phyloP scores from a whole-genome alignment of 2,113 vertebrate species.

The Ptilorrhoa leucosticta region DNA sequence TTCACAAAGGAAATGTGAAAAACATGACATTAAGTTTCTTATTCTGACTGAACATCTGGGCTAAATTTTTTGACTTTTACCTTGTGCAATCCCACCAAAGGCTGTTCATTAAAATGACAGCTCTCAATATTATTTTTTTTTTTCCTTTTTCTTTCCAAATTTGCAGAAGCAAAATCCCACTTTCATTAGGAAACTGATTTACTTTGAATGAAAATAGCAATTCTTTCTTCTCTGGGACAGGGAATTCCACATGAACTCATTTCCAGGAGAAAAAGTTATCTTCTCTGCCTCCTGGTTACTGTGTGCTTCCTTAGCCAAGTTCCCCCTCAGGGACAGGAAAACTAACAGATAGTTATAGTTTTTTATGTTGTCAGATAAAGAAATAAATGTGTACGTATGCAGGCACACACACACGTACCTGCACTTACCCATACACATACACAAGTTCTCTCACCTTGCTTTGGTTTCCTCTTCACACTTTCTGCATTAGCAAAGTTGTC shows the following conservation, averaged over 20 bases:
- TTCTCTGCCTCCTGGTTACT: neutral
- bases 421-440: no score
- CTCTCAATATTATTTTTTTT: neutral
- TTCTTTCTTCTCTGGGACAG: neutral
- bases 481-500: neutral
- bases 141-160: neutral
- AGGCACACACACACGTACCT: no score
- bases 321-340: neutral
- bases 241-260: neutral
- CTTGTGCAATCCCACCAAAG: neutral
- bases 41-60: neutral
- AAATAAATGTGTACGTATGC: neutral
- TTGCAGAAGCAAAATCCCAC: neutral
- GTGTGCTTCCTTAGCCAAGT: neutral
- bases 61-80: slow-evolving; percentile 18
- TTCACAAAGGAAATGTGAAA: slow-evolving; percentile 12
- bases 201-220: neutral
- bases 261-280: neutral
- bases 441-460: neutral
- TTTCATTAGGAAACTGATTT: neutral
- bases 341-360: neutral
- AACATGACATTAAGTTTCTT: neutral
- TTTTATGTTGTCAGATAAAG: neutral
- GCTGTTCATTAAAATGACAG: neutral
- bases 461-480: neutral